Percentiles rank a stretch among this genome's conserved stretches.
Conservation (phyloP, 2,113 vertebrate species). For the Pelvicachromis taeniatus region DNA sequence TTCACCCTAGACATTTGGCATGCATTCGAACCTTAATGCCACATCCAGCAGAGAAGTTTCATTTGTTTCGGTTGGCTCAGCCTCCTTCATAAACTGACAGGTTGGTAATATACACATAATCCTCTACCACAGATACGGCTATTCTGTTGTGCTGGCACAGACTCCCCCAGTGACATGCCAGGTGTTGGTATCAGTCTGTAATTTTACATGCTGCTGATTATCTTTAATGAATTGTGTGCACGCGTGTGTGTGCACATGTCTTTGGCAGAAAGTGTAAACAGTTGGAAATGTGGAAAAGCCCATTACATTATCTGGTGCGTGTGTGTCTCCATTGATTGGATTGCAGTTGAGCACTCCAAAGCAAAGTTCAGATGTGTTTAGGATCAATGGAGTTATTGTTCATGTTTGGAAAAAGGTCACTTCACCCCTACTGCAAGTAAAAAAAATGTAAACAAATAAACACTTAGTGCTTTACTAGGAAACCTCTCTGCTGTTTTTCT, state of each 20-base stretch:
- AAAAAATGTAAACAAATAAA: conserved; percentile 15
- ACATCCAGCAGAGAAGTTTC: background rate
- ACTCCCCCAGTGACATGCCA: background rate
- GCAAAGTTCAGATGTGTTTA: conserved; percentile 9
- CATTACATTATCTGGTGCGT: background rate
- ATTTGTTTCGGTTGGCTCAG: conserved; percentile 15
- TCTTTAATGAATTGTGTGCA: background rate
- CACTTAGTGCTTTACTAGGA: background rate
- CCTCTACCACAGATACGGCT: conserved; percentile 15
- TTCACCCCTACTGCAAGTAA: conserved; percentile 1
- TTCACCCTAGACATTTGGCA: conserved; percentile 1
- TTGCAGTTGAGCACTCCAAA: background rate
- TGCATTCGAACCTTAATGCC: conserved; percentile 1
- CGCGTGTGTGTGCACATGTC: background rate
- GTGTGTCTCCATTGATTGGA: background rate
- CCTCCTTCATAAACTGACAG: conserved; percentile 7
- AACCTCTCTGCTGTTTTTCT: conserved; percentile 8
- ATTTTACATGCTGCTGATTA: background rate
- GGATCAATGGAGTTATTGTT: conserved; percentile 31
- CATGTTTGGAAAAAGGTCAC: conserved; percentile 40
- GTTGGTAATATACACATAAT: conserved; percentile 21
- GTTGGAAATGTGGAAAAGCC: background rate
- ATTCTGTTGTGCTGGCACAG: background rate
- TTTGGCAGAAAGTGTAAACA: background rate
- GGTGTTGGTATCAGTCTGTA: conserved; percentile 9